These are phyloP conservation scores for Pseudotriccus pelzelni DNA, from an alignment of 2,797 vertebrate species.

Conservation along the genomic window DNA sequence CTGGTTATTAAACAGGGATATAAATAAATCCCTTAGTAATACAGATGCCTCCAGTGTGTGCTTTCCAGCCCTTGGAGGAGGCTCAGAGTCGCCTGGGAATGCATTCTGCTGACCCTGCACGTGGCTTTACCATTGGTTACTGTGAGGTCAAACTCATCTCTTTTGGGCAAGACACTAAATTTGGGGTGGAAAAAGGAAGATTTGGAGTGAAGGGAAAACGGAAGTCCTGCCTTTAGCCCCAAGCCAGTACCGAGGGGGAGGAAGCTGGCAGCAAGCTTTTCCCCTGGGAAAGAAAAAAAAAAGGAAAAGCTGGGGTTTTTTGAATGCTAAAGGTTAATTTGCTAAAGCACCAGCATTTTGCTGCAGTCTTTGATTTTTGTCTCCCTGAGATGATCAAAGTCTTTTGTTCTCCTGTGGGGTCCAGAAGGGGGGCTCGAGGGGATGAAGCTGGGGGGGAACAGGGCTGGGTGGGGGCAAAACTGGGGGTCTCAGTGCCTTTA, in stretches of 20 bases:
- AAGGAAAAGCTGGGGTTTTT: neutral
- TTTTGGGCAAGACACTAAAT: neutral
- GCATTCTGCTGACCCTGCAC: neutral
- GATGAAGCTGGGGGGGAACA: accelerated
- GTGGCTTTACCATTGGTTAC: neutral
- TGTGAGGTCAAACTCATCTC: accelerated
- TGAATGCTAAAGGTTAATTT: neutral
- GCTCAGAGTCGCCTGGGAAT: neutral
- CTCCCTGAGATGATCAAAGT: conserved; percentile 24
- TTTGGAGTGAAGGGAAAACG: neutral
- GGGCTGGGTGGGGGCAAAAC: neutral
- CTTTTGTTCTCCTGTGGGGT: conserved; percentile 3
- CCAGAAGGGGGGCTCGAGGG: neutral
- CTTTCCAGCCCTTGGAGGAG: neutral
- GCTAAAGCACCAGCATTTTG: neutral
- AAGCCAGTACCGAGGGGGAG: accelerated
- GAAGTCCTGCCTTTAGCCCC: neutral
- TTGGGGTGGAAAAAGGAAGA: neutral
- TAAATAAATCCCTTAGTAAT: neutral
- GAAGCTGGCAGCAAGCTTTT: neutral
- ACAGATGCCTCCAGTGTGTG: neutral
- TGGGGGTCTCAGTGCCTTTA: accelerated
- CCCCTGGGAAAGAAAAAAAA: too few species aligned
- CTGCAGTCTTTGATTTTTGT: conserved; percentile 54
- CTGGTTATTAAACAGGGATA: neutral